A percentile compares a stretch with the other conserved stretches of the same genome.
phyloP scores from a whole-genome alignment of 2,797 vertebrate species.

The Potorous gilbertii region DNA sequence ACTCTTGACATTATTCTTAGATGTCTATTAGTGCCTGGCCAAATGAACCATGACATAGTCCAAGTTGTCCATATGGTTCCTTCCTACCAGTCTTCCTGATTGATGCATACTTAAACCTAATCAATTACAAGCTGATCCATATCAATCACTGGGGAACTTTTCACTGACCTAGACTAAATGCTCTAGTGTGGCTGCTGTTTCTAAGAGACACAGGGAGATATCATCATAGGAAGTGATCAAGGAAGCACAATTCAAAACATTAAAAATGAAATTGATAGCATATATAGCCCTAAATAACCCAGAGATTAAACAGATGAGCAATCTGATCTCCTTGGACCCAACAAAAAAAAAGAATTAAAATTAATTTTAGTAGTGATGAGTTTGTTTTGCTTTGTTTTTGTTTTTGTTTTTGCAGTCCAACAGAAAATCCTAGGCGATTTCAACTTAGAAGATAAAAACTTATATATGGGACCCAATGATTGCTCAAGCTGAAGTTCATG shows the following conservation, averaged over 20 bases:
- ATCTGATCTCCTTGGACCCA: neutral
- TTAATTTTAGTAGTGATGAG: conserved; percentile 39
- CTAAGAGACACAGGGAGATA: neutral
- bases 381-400: conserved; percentile 28
- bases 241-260: neutral
- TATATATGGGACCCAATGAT: conserved; percentile 81
- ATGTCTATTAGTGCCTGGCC: neutral
- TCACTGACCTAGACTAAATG: neutral
- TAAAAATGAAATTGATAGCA: neutral
- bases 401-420: conserved; percentile 81
- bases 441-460: conserved; percentile 88
- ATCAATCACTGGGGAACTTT: neutral
- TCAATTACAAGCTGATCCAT: neutral
- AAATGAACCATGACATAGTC: neutral
- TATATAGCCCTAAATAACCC: neutral
- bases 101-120: neutral
- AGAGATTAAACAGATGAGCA: neutral
- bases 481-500: conserved; percentile 83
- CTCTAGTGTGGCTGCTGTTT: neutral
- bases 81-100: neutral
- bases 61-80: neutral
- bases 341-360: conserved; percentile 24
- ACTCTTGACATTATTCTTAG: neutral
- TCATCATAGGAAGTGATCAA: neutral
- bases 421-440: conserved; percentile 82